Conservation (phyloP, 2,797 vertebrate species). For the Ciconia nigra region DNA sequence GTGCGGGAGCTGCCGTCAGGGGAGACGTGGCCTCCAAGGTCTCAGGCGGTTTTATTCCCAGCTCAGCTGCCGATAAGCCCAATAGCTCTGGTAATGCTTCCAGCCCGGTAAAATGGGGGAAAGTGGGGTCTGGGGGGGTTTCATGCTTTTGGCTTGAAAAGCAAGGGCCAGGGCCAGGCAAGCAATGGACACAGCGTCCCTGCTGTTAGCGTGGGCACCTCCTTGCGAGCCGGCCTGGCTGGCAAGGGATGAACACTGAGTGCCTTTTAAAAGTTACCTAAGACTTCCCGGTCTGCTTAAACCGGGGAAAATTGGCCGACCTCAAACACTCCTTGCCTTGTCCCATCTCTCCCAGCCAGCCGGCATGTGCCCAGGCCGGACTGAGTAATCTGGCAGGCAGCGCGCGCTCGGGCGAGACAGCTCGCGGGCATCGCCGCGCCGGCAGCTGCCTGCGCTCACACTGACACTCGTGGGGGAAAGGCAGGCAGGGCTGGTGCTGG, state of each 20-base stretch:
- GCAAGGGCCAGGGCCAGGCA: not conserved
- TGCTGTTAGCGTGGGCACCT: rapidly evolving
- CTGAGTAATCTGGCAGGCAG: not conserved
- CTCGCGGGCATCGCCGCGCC: rapidly evolving
- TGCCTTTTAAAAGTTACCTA: not conserved
- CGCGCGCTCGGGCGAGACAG: rapidly evolving
- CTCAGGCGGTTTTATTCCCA: not conserved
- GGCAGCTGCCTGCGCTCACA: not conserved
- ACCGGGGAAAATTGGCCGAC: not conserved
- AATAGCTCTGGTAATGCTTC: not conserved
- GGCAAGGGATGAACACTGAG: not conserved
- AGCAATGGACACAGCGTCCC: rapidly evolving
- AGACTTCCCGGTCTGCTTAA: not conserved
- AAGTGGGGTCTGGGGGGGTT: not conserved
- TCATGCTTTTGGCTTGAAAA: not conserved
- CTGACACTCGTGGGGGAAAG: rapidly evolving
- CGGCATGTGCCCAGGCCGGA: not conserved
- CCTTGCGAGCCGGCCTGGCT: not conserved
- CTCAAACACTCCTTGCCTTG: not conserved
- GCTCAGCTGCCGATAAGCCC: not conserved
- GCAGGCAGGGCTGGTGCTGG: not conserved
- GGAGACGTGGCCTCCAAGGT: rapidly evolving
- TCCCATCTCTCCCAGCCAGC: not conserved
- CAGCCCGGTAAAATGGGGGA: not conserved
- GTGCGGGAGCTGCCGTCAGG: not conserved